Evolutionary conservation across 2,888 invertebrate species (phyloP), one percentile per base, ranked within the genome.

Genomic region (Ennomos fuscantarius): DNA sequence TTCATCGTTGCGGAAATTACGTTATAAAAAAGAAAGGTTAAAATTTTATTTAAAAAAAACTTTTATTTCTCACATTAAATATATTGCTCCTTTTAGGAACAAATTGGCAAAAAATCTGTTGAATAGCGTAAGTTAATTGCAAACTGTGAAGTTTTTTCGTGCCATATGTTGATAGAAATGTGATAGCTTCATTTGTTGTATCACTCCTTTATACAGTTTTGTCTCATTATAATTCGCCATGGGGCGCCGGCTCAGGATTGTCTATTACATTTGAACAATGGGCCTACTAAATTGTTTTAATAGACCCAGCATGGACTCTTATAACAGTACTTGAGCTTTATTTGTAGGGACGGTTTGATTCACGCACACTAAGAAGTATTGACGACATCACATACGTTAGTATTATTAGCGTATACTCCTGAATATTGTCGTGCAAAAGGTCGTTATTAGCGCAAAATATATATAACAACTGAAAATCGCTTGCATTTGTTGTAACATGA

Each of bases 221-320:
- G 82, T 79, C 80, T 89, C 86, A 90, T 91, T 91, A 92, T 86
- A 68, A 78, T 82, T 84, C 91, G 79, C 91, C 68, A 84, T 86
- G 87, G 91, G 91, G 82, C 60, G 80, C 77, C 87, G 39, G 62
- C 69, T 71, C 73, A 72, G 80, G 80, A 84, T 83, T 82, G 82
- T 79, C 82, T 84, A 84, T 81, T 81, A 81, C 70, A 71, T 75
- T 70, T 64, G 70, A 80, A 89, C 91, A 90, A 89, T 87, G 75
- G 84, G 70, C 56, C 73, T 72, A 78, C 84, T 90, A 89, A 91
- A 91, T 90, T 90, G 90, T 91, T 91, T 91, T 91, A 92, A 90
- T 92, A 82, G 85, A 84, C 74, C 71, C 45, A 33, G 15, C n/a
- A 13, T 9, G 6, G 10, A 45, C 9, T 0, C 10, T 0, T 41